Evolutionary conservation across 2,888 invertebrate species (phyloP).

Genomic region (Halictus quadricinctus): DNA sequence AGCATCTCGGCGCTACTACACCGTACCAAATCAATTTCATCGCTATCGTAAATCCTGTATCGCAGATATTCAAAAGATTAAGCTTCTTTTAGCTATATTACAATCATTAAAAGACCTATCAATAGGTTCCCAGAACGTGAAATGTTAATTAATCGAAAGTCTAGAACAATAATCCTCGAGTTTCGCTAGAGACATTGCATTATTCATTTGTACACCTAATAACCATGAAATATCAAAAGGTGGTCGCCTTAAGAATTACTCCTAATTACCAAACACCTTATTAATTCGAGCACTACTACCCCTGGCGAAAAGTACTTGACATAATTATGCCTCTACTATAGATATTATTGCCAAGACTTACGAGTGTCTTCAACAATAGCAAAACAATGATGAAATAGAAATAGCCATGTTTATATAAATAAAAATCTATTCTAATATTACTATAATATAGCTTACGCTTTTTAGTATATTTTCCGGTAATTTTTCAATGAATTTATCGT

Average conservation of each 20-base stretch:
- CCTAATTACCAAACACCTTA: not conserved
- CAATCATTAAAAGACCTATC: not conserved
- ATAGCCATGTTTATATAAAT: not conserved
- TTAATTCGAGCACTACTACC: not conserved
- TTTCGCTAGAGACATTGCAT: not conserved
- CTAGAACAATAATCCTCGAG: not conserved
- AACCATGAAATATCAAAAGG: conserved; percentile 26
- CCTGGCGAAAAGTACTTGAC: conserved; percentile 4
- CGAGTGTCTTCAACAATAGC: not conserved
- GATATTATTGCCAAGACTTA: not conserved
- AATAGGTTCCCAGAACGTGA: not conserved
- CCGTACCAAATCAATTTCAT: conserved; percentile 36
- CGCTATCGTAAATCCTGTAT: conserved; percentile 18
- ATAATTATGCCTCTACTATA: not conserved
- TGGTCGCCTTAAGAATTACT: not conserved
- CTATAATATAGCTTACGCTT: not conserved
- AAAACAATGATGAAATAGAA: not conserved
- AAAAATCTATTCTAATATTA: not conserved
- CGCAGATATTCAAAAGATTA: conserved; percentile 3
- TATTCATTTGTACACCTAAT: not conserved
- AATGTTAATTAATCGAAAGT: not conserved
- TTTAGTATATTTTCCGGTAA: not conserved
- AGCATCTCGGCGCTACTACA: conserved; percentile 49
- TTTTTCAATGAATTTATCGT: not conserved
- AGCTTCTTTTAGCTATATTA: not conserved